Evolutionary conservation across 2,797 vertebrate species (phyloP), one percentile per base, ranked within the genome.

Genomic region (Phalanger gymnotis): DNA sequence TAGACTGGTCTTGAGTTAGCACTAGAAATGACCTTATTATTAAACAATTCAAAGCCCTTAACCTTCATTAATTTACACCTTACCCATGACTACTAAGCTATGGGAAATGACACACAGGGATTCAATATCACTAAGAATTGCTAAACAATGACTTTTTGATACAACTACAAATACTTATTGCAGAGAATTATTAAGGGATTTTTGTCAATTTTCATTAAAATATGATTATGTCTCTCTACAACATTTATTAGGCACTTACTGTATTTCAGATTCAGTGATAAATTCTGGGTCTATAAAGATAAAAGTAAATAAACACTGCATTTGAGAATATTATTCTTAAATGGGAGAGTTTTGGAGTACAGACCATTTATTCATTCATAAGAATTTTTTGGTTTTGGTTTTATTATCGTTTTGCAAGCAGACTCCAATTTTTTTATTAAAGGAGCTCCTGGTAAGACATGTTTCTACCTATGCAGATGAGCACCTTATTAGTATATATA

Each of bases 21-120:
- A 54, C 30, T 95, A 52, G 57, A 27, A 94, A 91, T 90, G 55
- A 94, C 34, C 30, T 6, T 92, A 31, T 94, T 90, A 73, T 9
- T 25, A 10, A 1, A 1, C 91, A 40, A 66, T 89, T 4, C 87
- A 93, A 11, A 91, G 73, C 54, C 13, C 25, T 94, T 4, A 0
- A 22, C 40, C 27, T 94, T 91, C 54, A 58, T 3, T 30, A 92
- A 61, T 2, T 51, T 12, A 94, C 61, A 87, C 34, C 34, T 73
- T 47, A 3, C 40, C 57, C 93, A 31, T 66, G 90, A 94, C 90
- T 73, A 25, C 53, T 55, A 14, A 94, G 51, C 30, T 89, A 30
- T 9, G 16, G 16, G 14, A 73, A 40, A n/a, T 73, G n/a, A 19
- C 3, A 40, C 16, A 73, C 16, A 40, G 61, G 34, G 34, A 73